Percentiles rank a stretch among this genome's conserved stretches.
Conservation (phyloP, 2,797 vertebrate species). For the Pangasius mekongensis region DNA sequence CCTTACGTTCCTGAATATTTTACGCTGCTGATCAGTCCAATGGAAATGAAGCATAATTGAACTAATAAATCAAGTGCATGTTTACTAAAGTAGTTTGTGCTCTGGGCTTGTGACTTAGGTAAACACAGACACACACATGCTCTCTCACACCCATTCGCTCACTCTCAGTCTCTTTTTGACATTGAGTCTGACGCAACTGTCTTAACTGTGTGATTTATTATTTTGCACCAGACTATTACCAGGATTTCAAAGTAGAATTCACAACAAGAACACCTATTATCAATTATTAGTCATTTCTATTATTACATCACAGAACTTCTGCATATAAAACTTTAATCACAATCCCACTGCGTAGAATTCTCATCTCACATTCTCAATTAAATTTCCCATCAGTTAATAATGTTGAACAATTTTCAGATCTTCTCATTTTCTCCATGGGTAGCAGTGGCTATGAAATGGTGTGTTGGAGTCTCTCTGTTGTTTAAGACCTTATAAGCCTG, state of each 20-base stretch:
- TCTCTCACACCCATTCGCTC: constrained; percentile 2
- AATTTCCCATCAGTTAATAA: constrained; percentile 20
- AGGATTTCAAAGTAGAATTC: constrained; percentile 5
- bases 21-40: constrained; percentile 49
- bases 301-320: constrained; percentile 16
- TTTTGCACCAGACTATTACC: constrained; percentile 33
- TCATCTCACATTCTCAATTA: constrained; percentile 16
- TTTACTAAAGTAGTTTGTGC: constrained; percentile 42
- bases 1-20: constrained; percentile 56
- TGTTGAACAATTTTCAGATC: constrained; percentile 21
- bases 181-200: constrained; percentile 6
- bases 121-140: constrained; percentile 24
- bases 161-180: background rate
- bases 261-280: constrained; percentile 27
- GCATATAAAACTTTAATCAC: constrained; percentile 33
- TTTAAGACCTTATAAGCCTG: constrained; percentile 25
- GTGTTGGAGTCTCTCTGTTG: constrained; percentile 16
- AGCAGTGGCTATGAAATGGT: constrained; percentile 16
- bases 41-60: constrained; percentile 59
- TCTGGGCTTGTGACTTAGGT: constrained; percentile 11
- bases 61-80: constrained; percentile 55
- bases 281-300: constrained; percentile 30
- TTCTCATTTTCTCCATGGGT: constrained; percentile 23
- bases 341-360: background rate
- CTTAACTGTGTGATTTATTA: constrained; percentile 38